These are phyloP conservation scores for Habrosyne pyritoides DNA, from an alignment of 2,888 invertebrate genomes.

Conservation along the genomic window DNA sequence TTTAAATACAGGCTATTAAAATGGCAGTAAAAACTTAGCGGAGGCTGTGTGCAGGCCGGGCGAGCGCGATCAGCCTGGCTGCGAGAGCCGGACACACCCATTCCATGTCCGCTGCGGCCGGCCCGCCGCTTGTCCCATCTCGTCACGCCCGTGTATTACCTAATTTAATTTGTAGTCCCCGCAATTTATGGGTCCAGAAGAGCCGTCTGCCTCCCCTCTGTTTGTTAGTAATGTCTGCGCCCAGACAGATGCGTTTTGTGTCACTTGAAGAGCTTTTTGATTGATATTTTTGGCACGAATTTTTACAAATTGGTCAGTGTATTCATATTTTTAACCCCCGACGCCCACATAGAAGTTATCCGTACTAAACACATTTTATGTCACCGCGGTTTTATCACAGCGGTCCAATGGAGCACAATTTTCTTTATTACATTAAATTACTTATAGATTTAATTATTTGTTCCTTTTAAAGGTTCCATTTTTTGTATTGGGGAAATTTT, in stretches of 20 bases:
- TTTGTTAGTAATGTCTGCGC: conserved; percentile 58
- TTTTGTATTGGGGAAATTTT: too few species aligned
- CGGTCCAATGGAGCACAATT: too few species aligned
- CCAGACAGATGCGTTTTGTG: conserved; percentile 37
- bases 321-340: too few species aligned
- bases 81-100: conserved; percentile 69
- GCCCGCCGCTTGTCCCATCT: conserved; percentile 70
- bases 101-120: conserved; percentile 73
- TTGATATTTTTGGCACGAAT: conserved; percentile 12
- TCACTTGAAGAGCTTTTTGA: conserved; percentile 30
- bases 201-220: conserved; percentile 62
- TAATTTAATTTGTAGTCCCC: conserved; percentile 82
- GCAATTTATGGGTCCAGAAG: conserved; percentile 77
- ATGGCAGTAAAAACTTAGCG: conserved; percentile 28
- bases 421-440: too few species aligned
- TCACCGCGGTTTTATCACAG: too few species aligned
- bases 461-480: too few species aligned
- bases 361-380: too few species aligned
- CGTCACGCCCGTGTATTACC: conserved; percentile 80
- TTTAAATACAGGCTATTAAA: conserved; percentile 47
- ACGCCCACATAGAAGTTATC: too few species aligned
- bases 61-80: conserved; percentile 24
- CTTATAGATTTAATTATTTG: too few species aligned
- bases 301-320: not conserved
- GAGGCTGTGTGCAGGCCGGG: conserved; percentile 20